Conservation (phyloP, 2,113 vertebrate species). For the Calidris pygmaea region DNA sequence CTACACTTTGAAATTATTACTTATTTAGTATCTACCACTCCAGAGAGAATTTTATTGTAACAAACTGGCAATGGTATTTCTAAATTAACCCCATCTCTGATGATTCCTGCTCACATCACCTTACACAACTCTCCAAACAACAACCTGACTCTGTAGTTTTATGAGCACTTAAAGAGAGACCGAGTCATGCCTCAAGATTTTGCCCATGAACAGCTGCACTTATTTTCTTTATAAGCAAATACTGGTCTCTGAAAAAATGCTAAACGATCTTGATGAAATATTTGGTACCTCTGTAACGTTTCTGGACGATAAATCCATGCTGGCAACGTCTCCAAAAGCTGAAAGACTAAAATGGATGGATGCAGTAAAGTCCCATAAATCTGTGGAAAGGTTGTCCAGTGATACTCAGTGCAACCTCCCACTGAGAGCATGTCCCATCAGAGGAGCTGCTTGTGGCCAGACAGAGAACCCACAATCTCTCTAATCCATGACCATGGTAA, state of each 20-base stretch:
- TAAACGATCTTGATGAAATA: neutral
- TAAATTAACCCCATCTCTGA: neutral
- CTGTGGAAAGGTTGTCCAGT: neutral
- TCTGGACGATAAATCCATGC: neutral
- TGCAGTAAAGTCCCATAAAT: neutral
- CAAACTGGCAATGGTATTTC: neutral
- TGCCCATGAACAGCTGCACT: neutral
- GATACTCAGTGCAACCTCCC: neutral
- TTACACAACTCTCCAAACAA: neutral
- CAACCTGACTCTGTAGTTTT: neutral
- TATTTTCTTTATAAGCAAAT: neutral
- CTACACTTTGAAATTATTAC: neutral
- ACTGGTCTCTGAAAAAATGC: neutral
- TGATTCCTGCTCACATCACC: neutral
- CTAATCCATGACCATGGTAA: neutral
- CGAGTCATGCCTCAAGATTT: neutral
- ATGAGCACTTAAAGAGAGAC: neutral
- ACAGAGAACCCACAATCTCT: neutral
- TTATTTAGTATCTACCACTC: neutral
- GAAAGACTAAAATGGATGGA: neutral
- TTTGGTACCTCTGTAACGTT: neutral
- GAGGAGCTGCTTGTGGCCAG: neutral
- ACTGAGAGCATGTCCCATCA: neutral
- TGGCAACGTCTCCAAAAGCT: neutral
- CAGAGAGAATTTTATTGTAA: neutral